Base-by-base conservation (phyloP, 2,113 vertebrate species). In the Nerophis ophidion region DNA sequence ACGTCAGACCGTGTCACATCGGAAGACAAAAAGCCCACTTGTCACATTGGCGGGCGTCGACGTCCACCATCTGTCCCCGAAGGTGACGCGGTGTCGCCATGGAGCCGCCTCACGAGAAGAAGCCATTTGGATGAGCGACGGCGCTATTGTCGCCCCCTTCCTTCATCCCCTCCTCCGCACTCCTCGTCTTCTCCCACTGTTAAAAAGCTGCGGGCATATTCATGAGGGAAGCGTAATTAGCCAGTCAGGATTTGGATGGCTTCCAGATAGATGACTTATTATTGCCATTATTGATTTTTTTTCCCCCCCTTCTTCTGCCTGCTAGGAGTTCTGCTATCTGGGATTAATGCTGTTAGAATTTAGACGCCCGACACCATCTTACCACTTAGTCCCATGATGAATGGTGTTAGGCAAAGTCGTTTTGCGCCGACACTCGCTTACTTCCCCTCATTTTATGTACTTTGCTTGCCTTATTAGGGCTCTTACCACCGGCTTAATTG, bases 281-380 rank as follows among this genome's bases (percentile, higher is more conserved):
- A 77, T 81, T 73, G 81, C 77, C 77, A 84, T 87, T 87, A 90
- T 88, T 89, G 85, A 82, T 86, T 83, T 56, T 56, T 44, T 44
- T 44, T 40, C 38, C n/a, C n/a, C n/a, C n/a, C n/a, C n/a, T 26
- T 26, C 40, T 44, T 44, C 85, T 86, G 87, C 86, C 87, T 90
- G 82, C 75, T 77, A 83, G 77, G 81, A 73, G 81, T 72, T 42
- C 75, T 48, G 75, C 86, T 87, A 88, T 89, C 80, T 74, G 77
- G 83, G 81, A 87, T 86, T 89, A 90, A 90, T 88, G 86, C 77
- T 82, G 81, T 86, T 85, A 81, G 86, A 85, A 87, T 87, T 84
- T 87, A 82, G 82, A 81, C 80, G 78, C 82, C 61, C 63, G 86
- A 83, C 84, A 85, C 83, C 83, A 83, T 88, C 76, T 78, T 76